Conservation (phyloP, 2,888 invertebrate genomes). For the Sesia apiformis region DNA sequence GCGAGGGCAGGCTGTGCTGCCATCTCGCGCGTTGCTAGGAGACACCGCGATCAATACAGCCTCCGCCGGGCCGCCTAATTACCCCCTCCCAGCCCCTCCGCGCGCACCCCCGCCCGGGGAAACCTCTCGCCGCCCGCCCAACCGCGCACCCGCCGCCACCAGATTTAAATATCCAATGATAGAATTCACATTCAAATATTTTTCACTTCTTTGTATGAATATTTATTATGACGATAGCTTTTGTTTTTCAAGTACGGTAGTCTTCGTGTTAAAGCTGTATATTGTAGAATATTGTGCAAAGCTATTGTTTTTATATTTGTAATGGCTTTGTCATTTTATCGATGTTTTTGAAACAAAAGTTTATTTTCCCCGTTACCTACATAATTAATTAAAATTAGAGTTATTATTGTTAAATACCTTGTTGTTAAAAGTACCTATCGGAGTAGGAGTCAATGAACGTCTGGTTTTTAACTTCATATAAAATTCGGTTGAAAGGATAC, state of each 20-base stretch:
- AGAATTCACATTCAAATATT: slow-evolving; percentile 68
- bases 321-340: no score
- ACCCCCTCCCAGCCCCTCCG: slow-evolving; percentile 28
- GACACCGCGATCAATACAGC: slow-evolving; percentile 71
- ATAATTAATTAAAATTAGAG: no score
- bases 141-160: slow-evolving; percentile 43
- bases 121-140: slow-evolving; percentile 37
- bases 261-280: no score
- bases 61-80: slow-evolving; percentile 74
- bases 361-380: no score
- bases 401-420: no score
- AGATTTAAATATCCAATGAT: slow-evolving; percentile 72
- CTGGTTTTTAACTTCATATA: no score
- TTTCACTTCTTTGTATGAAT: slow-evolving; percentile 54
- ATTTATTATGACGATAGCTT: slow-evolving; percentile 40
- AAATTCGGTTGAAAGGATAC: no score
- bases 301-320: no score
- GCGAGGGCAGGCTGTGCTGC: slow-evolving; percentile 56
- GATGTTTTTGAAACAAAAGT: no score
- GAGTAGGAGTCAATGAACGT: no score
- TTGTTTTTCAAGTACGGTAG: not conserved
- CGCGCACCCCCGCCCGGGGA: slow-evolving; percentile 22
- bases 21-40: slow-evolving; percentile 71
- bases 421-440: no score
- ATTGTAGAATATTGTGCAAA: no score